Percentiles rank a stretch among this genome's conserved stretches.
Evolutionary conservation across 2,797 vertebrate genomes (phyloP).

Genomic region (Austrolebias charrua): DNA sequence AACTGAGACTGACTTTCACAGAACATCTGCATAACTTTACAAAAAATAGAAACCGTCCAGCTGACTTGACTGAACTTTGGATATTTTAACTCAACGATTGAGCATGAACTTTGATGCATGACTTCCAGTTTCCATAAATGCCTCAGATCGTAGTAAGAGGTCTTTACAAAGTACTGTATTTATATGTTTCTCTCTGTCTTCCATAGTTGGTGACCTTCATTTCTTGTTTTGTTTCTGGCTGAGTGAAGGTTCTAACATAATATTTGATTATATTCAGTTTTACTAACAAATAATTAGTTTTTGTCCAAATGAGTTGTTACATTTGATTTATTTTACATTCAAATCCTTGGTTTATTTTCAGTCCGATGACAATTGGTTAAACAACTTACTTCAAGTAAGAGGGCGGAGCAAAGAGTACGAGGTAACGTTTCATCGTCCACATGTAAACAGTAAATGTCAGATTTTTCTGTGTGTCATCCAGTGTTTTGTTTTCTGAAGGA

Average conservation of each 20-base stretch:
- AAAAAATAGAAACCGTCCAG: too few species aligned
- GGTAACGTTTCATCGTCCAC: conserved; percentile 47
- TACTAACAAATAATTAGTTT: not conserved
- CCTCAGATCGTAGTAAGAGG: not conserved
- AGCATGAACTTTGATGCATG: too few species aligned
- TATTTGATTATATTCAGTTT: not conserved
- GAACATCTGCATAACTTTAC: too few species aligned
- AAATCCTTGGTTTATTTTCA: conserved; percentile 49
- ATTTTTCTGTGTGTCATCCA: not conserved
- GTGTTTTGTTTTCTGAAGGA: conserved; percentile 63
- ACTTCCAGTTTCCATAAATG: too few species aligned
- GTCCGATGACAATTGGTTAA: conserved; percentile 44
- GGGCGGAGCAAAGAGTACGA: conserved; percentile 63
- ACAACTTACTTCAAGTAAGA: conserved; percentile 45
- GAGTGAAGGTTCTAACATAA: not conserved
- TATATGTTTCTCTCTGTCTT: not conserved
- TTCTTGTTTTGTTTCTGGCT: not conserved
- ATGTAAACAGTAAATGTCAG: not conserved
- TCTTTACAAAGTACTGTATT: not conserved
- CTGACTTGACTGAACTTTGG: too few species aligned
- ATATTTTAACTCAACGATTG: too few species aligned
- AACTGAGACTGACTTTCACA: not conserved
- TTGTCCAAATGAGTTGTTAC: not conserved
- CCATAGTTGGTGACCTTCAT: not conserved
- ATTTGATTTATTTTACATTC: not conserved